Evolutionary conservation across 2,888 invertebrate species (phyloP), one percentile per base, ranked within the genome.

Genomic region (Stenolophus ochropezus): DNA sequence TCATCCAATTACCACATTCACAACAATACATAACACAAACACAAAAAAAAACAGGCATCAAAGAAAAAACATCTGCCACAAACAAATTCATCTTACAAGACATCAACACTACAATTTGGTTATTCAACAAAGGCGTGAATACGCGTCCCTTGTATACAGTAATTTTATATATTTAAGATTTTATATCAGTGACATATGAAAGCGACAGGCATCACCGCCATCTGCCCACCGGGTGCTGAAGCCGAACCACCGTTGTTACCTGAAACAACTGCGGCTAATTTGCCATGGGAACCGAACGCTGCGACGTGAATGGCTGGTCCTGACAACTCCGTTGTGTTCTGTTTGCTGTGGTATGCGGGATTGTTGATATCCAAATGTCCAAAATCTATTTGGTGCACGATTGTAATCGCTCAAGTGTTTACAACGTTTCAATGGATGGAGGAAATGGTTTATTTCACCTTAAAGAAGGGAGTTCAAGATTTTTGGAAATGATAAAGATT

Each of bases 261-360:
- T 87, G 87, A 88, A 87, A 88, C 87, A 88, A 88, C 87, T 87
- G 88, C 85, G 85, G 88, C 87, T 87, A 88, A 88, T 88, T 88
- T 51, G 25, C 53, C 80, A 56, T 80, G 80, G 80, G 80, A 80
- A 80, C 71, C 42, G 25, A 47, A 23, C 16, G 27, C 65, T 73
- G 65, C 65, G 42, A n/a, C n/a, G 21, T 78, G 71, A 79, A 79
- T 71, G 69, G 79, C 56, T 49, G 47, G 73, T 5, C 16, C 73
- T 21, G 51, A 73, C 47, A 71, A 61, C 23, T 61, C 14, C 25
- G 61, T 61, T 23, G 11, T 61, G 61, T 61, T 56, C 16, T 53
- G 51, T 58, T 20, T 58, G 21, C 58, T 5, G 21, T 11, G 21
- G 51, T 58, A 58, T 58, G 58, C 58, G 21, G 21, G 58, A 47